These are phyloP conservation scores for Miniopterus natalensis DNA, from an alignment of 2,113 vertebrate genomes.

Conservation along the genomic window DNA sequence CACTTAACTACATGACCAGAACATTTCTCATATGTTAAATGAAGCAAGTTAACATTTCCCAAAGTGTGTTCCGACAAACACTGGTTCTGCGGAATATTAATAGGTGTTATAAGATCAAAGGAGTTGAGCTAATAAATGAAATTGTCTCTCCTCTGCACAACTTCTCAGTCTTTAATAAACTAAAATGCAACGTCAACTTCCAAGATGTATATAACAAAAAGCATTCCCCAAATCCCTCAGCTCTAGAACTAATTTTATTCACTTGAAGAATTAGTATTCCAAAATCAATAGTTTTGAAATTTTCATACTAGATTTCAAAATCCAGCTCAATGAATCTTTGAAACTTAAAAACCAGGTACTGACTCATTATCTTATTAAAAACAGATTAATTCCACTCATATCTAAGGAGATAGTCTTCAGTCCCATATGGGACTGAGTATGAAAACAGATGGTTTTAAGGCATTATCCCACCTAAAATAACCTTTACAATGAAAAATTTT, in stretches of 20 bases:
- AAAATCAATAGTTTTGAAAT: conserved; percentile 49
- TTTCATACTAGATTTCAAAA: conserved; percentile 65
- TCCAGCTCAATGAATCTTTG: conserved; percentile 52
- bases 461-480: conserved; percentile 51
- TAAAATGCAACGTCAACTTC: conserved; percentile 38
- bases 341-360: conserved; percentile 50
- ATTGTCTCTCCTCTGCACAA: background rate
- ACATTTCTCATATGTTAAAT: conserved; percentile 13
- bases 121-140: background rate
- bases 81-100: background rate
- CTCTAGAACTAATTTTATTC: background rate
- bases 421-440: conserved; percentile 30
- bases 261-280: background rate
- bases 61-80: background rate
- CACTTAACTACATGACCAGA: background rate
- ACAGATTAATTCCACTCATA: conserved; percentile 59
- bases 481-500: conserved; percentile 58
- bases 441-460: conserved; percentile 52
- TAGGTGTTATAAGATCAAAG: background rate
- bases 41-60: background rate
- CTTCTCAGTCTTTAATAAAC: conserved; percentile 49
- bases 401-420: conserved; percentile 44
- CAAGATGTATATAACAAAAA: conserved; percentile 2
- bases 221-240: background rate
- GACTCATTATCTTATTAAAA: conserved; percentile 70